A percentile compares a stretch with the other conserved stretches of the same genome.
phyloP scores from a whole-genome alignment of 2,113 vertebrate genomes.

The Terrapene triunguis region DNA sequence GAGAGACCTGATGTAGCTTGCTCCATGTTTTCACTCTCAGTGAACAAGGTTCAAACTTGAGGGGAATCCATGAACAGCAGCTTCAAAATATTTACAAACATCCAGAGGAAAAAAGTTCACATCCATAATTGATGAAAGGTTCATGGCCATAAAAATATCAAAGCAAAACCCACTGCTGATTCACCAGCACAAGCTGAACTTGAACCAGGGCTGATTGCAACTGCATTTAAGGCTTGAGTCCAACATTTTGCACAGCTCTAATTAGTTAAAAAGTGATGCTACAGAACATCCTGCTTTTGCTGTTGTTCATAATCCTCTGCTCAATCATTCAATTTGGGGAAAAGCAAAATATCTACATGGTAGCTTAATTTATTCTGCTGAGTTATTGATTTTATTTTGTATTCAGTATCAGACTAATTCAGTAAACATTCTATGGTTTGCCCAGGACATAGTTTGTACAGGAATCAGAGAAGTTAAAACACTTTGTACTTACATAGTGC shows the following conservation, averaged over 20 bases:
- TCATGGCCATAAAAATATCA: background rate
- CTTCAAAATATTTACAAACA: conserved; percentile 26
- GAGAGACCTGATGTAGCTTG: background rate
- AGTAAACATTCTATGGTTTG: background rate
- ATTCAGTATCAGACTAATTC: background rate
- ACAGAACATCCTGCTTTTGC: background rate
- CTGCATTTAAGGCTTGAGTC: background rate
- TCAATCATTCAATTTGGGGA: conserved; percentile 16
- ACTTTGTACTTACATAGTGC: background rate
- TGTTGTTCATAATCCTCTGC: conserved; percentile 7
- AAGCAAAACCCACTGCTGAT: conserved; percentile 8
- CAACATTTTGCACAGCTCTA: background rate
- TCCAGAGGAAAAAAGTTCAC: conserved; percentile 7
- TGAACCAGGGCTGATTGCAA: background rate
- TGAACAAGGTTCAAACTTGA: background rate
- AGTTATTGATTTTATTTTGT: conserved; percentile 14
- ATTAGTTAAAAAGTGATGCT: conserved; percentile 24
- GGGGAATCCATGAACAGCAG: background rate
- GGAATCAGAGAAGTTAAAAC: background rate
- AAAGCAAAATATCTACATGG: background rate
- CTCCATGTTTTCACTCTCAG: background rate
- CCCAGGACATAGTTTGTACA: background rate
- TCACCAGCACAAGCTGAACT: conserved; percentile 30
- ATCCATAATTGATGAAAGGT: conserved; percentile 23
- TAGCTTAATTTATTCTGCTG: conserved; percentile 4